phyloP scores from a whole-genome alignment of 1,140 invertebrate species.

The Hyposmocoma kahamanoa region DNA sequence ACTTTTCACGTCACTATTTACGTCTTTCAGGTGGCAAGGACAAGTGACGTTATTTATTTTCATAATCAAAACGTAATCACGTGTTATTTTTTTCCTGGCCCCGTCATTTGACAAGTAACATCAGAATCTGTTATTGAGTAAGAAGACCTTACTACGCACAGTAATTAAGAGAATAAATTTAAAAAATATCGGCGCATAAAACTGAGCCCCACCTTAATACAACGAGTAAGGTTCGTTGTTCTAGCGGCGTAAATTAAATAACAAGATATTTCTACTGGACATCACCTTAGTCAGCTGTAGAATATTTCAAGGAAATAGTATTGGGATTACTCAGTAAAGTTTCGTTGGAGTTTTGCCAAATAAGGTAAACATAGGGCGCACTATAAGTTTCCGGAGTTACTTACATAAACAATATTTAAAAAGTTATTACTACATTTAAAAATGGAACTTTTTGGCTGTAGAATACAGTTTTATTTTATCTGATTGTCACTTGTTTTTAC shows the following conservation, averaged over 20 bases:
- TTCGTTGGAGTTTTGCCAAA: no score
- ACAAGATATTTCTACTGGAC: background rate
- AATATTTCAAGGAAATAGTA: background rate
- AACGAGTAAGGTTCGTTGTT: background rate
- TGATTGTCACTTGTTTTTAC: no score
- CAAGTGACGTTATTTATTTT: background rate
- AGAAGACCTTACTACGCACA: background rate
- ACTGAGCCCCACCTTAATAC: background rate
- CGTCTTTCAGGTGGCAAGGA: background rate
- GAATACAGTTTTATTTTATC: no score
- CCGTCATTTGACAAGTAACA: no score
- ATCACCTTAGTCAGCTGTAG: background rate
- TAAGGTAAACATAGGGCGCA: no score
- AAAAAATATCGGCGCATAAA: background rate
- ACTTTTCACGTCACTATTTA: background rate
- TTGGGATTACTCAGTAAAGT: no score
- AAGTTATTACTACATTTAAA: no score
- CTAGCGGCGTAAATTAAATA: background rate
- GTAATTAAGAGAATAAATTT: slow-evolving; percentile 1
- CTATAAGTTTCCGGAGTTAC: no score
- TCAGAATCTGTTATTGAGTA: no score
- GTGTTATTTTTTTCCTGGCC: background rate
- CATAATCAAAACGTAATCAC: background rate
- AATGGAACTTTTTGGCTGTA: no score
- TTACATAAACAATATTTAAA: no score